These are phyloP conservation scores for Orgyia antiqua DNA, from an alignment of 2,888 invertebrate genomes.

Conservation along the genomic window DNA sequence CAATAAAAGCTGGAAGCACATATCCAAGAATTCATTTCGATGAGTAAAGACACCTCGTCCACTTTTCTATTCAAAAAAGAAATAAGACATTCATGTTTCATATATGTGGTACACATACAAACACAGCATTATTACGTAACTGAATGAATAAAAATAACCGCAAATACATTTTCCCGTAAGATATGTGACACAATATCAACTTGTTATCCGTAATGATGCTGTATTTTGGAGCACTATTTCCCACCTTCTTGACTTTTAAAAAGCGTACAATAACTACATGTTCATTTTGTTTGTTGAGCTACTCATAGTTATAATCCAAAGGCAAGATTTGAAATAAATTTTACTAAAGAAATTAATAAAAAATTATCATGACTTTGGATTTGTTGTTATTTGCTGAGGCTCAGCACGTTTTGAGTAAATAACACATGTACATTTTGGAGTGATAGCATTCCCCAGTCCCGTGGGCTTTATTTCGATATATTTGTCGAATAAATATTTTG, in stretches of 20 bases:
- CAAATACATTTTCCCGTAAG: conserved; percentile 4
- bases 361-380: neutral
- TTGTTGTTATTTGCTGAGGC: conserved; percentile 1
- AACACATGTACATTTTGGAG: conserved; percentile 23
- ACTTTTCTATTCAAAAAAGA: conserved; percentile 20
- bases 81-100: conserved; percentile 17
- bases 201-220: conserved; percentile 20
- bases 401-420: conserved; percentile 18
- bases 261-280: conserved; percentile 1
- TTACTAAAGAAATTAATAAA: neutral
- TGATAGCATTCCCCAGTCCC: conserved; percentile 22
- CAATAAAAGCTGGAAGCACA: conserved; percentile 31
- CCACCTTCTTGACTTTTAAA: neutral
- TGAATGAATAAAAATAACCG: conserved; percentile 14
- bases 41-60: conserved; percentile 16
- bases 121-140: conserved; percentile 15
- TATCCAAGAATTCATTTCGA: conserved; percentile 4
- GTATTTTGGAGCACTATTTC: conserved; percentile 8
- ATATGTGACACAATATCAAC: conserved; percentile 1
- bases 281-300: neutral
- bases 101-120: conserved; percentile 18
- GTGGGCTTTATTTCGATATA: conserved; percentile 26
- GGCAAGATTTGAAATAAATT: neutral
- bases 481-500: conserved; percentile 17
- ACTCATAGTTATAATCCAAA: neutral